Percentiles rank a stretch among this genome's conserved stretches.
Evolutionary conservation across 2,888 invertebrate genomes (phyloP).

Genomic region (Esperia sulphurella): DNA sequence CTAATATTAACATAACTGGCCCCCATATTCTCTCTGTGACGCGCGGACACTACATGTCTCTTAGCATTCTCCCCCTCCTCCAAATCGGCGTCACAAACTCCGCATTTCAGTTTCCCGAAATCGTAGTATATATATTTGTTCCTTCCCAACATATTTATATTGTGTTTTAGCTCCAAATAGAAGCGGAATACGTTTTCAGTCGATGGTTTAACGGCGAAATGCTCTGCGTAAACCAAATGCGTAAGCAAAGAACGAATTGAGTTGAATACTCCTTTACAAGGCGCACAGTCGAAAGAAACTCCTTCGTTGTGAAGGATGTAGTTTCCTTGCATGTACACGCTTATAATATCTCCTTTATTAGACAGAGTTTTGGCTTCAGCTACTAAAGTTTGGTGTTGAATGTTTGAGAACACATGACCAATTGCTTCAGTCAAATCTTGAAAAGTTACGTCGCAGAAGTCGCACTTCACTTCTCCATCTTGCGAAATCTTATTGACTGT

Average conservation of each 20-base stretch:
- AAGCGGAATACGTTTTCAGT: slow-evolving; percentile 66
- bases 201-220: slow-evolving; percentile 48
- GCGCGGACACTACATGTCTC: slow-evolving; percentile 58
- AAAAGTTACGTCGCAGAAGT: slow-evolving; percentile 45
- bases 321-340: slow-evolving; percentile 65
- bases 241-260: slow-evolving; percentile 57
- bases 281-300: slow-evolving; percentile 45
- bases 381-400: slow-evolving; percentile 50
- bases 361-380: slow-evolving; percentile 39
- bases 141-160: slow-evolving; percentile 60
- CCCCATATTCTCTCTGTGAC: slow-evolving; percentile 70
- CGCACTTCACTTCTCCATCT: slow-evolving; percentile 39
- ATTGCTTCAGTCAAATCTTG: slow-evolving; percentile 40
- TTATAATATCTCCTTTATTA: slow-evolving; percentile 63
- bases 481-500: slow-evolving; percentile 37
- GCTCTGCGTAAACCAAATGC: slow-evolving; percentile 62
- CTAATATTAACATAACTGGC: slow-evolving; percentile 59
- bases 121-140: slow-evolving; percentile 66
- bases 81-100: slow-evolving; percentile 60
- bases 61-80: slow-evolving; percentile 65
- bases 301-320: slow-evolving; percentile 62
- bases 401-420: slow-evolving; percentile 45
- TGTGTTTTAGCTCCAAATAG: slow-evolving; percentile 68
- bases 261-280: slow-evolving; percentile 54
- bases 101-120: slow-evolving; percentile 61